Conservation (phyloP, 2,113 vertebrate genomes). For the Climacteris rufus region DNA sequence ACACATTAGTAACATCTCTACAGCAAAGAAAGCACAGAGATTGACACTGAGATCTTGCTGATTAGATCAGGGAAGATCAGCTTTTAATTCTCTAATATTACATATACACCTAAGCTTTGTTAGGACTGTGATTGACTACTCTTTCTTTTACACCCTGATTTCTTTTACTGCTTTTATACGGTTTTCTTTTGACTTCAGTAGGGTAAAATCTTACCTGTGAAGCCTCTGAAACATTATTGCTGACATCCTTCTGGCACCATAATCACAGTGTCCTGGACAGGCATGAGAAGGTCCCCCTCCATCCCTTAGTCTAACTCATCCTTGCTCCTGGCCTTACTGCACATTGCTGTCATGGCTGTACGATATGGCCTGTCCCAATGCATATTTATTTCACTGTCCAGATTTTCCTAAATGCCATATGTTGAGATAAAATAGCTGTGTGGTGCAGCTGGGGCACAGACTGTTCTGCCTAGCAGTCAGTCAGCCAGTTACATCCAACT, state of each 20-base stretch:
- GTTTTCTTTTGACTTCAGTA: not conserved
- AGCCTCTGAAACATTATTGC: not conserved
- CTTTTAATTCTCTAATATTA: not conserved
- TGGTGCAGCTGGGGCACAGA: not conserved
- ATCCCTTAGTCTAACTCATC: not conserved
- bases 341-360: not conserved
- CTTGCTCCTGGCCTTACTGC: not conserved
- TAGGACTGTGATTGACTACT: not conserved
- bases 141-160: not conserved
- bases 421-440: not conserved
- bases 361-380: not conserved
- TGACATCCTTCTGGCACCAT: rapidly evolving
- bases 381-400: not conserved
- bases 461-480: not conserved
- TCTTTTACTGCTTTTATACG: not conserved
- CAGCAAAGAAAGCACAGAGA: not conserved
- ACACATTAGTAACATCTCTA: not conserved
- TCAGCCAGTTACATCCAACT: rapidly evolving
- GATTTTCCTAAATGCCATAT: not conserved
- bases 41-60: not conserved
- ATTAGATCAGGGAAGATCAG: not conserved
- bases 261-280: not conserved
- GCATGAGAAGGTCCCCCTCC: not conserved
- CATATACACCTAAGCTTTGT: not conserved
- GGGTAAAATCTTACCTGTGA: not conserved